Base-by-base conservation (phyloP, 1,140 invertebrate species). In the Listronotus oregonensis region DNA sequence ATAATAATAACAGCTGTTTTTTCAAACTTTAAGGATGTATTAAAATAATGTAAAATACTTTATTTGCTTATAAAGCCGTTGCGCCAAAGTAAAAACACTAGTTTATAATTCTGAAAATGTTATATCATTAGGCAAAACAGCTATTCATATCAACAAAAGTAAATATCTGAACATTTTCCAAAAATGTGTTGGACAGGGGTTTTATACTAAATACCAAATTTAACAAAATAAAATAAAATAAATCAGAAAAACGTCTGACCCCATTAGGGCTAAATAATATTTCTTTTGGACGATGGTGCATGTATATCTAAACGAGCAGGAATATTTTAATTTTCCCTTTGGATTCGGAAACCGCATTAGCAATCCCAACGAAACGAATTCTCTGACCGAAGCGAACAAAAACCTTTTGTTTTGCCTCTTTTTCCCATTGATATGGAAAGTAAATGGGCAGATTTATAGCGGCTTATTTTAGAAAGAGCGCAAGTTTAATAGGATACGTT, bases 351-450 rank as follows among this genome's bases (percentile, higher is more conserved):
- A 51, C 17, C 49, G 49, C 49, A 51, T 51, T 51, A 51, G 49
- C 49, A 51, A 51, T 51, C 49, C 49, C 7, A 51, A 51, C 31
- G 27, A 21, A 51, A 31, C 49, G 49, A 51, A 51, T 51, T 27
- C 14, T 51, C 49, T 51, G 49, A 32, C 49, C 49, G 21, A 51
- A 51, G 49, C 17, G 27, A 51, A 51, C 49, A 51, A 51, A 47
- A 51, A 51, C 21, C 49, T 51, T 51, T 51, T 51, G 49, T 51
- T 51, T 51, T 31, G 49, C 17, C 49, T 51, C 49, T 51, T 51
- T 51, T 32, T 51, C 17, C 31, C 49, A 51, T 51, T 51, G 49
- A 51, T 51, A 51, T 51, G 49, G 49, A 27, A 51, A 32, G 49
- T 32, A 51, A 47, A 51, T 51, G 49, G 27, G 49, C 49, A 51